phyloP scores from a whole-genome alignment of 2,113 vertebrate genomes.

The Probosciger aterrimus region DNA sequence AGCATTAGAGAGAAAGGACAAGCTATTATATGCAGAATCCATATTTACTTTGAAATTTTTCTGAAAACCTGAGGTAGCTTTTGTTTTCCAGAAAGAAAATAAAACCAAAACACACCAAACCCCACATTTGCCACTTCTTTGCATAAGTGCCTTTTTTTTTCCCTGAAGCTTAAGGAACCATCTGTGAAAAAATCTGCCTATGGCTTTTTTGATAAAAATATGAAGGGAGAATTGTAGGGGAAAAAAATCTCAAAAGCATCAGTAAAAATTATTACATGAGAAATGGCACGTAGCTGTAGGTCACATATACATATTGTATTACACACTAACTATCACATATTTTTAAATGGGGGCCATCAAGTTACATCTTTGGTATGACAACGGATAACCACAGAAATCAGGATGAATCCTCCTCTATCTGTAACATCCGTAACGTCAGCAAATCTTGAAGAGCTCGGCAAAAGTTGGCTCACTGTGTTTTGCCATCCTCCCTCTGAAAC shows the following conservation, averaged over 20 bases:
- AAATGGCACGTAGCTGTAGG: background rate
- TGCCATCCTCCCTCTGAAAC: background rate
- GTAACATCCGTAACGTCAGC: background rate
- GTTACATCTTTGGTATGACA: background rate
- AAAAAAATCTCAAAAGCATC: background rate
- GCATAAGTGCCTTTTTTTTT: background rate
- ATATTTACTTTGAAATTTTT: background rate
- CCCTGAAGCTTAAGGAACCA: background rate
- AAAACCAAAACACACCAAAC: background rate
- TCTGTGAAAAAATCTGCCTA: background rate
- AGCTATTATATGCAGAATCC: background rate
- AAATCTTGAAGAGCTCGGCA: background rate
- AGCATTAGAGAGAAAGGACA: background rate
- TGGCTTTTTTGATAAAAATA: background rate
- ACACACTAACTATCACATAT: rapidly evolving
- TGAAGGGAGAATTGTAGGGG: background rate
- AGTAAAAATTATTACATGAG: background rate
- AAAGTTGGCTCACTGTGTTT: background rate
- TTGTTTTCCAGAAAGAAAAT: background rate
- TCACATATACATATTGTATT: background rate
- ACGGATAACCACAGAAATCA: background rate
- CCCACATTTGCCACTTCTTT: background rate
- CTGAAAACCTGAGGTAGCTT: background rate
- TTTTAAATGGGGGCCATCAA: background rate
- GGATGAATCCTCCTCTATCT: background rate